These are phyloP conservation scores for Potamarius usumacintae DNA, from an alignment of 2,113 vertebrate species.

Conservation along the genomic window DNA sequence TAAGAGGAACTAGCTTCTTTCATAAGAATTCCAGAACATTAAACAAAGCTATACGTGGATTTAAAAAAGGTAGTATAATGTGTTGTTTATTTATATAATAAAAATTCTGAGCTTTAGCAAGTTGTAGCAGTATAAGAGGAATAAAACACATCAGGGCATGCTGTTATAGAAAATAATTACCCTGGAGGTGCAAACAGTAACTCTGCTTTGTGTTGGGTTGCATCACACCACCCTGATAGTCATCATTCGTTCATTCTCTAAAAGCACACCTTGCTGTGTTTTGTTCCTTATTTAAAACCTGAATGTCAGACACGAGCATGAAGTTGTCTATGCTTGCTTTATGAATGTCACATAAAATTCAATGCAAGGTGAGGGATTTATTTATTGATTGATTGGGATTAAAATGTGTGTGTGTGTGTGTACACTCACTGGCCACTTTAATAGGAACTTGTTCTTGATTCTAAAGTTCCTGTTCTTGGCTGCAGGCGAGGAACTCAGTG, in stretches of 20 bases:
- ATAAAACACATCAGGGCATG: background rate
- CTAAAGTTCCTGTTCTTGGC: too few species aligned
- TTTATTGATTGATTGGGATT: background rate
- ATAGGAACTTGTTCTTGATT: too few species aligned
- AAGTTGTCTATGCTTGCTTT: background rate
- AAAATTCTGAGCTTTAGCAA: background rate
- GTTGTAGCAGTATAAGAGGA: background rate
- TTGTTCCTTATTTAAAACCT: background rate
- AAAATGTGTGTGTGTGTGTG: background rate
- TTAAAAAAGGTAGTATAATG: background rate
- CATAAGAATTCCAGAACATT: background rate
- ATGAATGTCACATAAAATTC: background rate
- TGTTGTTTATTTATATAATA: background rate
- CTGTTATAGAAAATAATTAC: constrained; percentile 4
- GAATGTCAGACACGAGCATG: background rate
- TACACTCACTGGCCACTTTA: background rate
- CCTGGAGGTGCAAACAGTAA: too few species aligned
- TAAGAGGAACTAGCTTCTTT: background rate
- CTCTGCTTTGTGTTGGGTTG: background rate
- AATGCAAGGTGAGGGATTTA: background rate
- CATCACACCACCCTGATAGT: background rate
- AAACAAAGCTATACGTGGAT: background rate
- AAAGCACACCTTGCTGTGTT: background rate
- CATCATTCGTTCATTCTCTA: background rate
- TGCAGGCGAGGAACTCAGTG: too few species aligned